These are phyloP conservation scores for Xiphophorus couchianus DNA, from an alignment of 2,113 vertebrate genomes.

Conservation along the genomic window DNA sequence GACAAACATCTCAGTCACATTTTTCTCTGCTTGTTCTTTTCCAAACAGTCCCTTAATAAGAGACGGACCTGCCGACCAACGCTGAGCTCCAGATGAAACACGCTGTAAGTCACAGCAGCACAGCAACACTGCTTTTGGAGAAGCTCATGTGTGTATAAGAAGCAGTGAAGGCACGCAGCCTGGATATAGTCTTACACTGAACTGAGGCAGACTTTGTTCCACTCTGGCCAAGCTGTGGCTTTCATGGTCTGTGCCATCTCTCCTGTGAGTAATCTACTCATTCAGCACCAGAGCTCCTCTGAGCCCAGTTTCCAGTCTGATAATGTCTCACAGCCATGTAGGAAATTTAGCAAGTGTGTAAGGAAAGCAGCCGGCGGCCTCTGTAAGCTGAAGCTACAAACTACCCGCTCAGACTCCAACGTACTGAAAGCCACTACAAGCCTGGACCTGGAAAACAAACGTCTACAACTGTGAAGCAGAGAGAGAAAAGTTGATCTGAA, in stretches of 20 bases:
- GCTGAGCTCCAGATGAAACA: slow-evolving; percentile 73
- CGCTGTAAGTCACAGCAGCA: slow-evolving; percentile 59
- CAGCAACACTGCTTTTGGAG: slow-evolving; percentile 42
- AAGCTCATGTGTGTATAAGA: slow-evolving; percentile 4
- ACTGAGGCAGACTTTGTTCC: slow-evolving; percentile 70
- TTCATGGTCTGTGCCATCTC: slow-evolving; percentile 63
- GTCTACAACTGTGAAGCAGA: neutral
- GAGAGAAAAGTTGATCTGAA: neutral
- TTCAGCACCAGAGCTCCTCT: slow-evolving; percentile 49
- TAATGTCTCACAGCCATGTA: slow-evolving; percentile 70
- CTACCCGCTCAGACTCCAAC: slow-evolving; percentile 38
- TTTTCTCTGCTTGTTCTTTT: slow-evolving; percentile 63
- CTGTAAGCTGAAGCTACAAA: slow-evolving; percentile 39
- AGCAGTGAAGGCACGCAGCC: slow-evolving; percentile 6
- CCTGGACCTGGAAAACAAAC: neutral
- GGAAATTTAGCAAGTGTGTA: slow-evolving; percentile 54
- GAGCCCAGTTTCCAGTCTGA: slow-evolving; percentile 74
- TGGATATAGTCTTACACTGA: slow-evolving; percentile 69
- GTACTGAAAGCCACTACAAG: neutral
- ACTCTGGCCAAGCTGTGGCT: slow-evolving; percentile 61
- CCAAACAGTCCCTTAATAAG: slow-evolving; percentile 69
- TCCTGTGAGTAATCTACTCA: slow-evolving; percentile 67
- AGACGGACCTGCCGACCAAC: slow-evolving; percentile 28
- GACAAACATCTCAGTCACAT: slow-evolving; percentile 52
- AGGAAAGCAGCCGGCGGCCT: slow-evolving; percentile 39